Percentiles rank a stretch among this genome's conserved stretches.
Conservation (phyloP, 2,113 vertebrate genomes). For the Vulpes vulpes region DNA sequence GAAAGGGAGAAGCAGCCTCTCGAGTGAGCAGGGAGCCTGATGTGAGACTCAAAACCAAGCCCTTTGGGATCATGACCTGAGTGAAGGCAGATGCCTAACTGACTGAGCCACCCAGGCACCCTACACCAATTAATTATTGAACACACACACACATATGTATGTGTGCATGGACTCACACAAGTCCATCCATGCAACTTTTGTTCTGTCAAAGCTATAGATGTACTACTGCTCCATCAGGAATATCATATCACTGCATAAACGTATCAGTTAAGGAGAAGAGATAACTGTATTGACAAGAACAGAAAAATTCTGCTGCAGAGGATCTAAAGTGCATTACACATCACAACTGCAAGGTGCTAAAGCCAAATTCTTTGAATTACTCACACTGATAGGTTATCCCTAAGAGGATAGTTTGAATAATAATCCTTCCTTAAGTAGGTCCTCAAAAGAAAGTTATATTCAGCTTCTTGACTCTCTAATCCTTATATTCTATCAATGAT, state of each 20-base stretch:
- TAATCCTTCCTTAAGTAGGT: not conserved
- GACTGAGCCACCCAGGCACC: not conserved
- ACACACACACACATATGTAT: not conserved
- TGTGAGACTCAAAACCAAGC: not conserved
- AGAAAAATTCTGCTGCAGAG: not conserved
- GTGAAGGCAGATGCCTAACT: not conserved
- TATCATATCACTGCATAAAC: not conserved
- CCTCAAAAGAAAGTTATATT: slow-evolving; percentile 1
- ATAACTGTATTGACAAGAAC: not conserved
- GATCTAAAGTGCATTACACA: not conserved
- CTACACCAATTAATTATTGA: not conserved
- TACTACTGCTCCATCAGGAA: not conserved
- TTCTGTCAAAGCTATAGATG: not conserved
- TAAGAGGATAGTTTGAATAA: not conserved
- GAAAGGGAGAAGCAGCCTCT: too few species aligned
- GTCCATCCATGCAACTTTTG: not conserved
- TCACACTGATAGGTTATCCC: not conserved
- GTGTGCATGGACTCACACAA: not conserved
- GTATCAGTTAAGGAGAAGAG: not conserved
- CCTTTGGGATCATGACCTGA: not conserved
- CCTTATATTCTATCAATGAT: not conserved
- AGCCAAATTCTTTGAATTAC: not conserved
- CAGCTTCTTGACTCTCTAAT: not conserved
- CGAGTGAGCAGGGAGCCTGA: too few species aligned
- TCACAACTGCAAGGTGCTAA: not conserved